Percentiles rank a stretch among this genome's conserved stretches.
These are phyloP conservation scores for Cromileptes altivelis DNA, from an alignment of 2,113 vertebrate genomes.

Conservation along the genomic window DNA sequence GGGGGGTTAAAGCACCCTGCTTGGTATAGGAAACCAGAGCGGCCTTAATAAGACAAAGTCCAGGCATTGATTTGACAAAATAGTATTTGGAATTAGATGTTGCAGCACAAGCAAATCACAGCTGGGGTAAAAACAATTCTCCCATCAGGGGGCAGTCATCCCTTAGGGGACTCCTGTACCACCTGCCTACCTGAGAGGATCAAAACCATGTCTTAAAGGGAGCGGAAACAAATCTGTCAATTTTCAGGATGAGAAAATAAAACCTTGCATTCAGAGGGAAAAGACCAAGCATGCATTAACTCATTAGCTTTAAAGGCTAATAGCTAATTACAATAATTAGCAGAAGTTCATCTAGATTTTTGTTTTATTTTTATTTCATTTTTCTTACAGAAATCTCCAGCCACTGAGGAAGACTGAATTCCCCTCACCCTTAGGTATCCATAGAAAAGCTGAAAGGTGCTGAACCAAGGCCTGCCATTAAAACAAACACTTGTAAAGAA, in stretches of 20 bases:
- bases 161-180: constrained; percentile 36
- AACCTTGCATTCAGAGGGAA: constrained; percentile 40
- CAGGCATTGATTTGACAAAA: constrained; percentile 67
- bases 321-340: constrained; percentile 37
- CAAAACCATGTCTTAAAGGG: constrained; percentile 53
- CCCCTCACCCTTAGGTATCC: background rate
- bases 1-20: constrained; percentile 62
- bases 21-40: constrained; percentile 66
- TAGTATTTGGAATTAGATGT: constrained; percentile 69
- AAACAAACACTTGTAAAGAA: constrained; percentile 52
- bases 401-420: background rate
- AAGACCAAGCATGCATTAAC: constrained; percentile 49
- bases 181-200: constrained; percentile 61
- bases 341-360: background rate
- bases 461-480: constrained; percentile 23
- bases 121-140: constrained; percentile 77
- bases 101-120: constrained; percentile 64
- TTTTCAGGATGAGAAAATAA: constrained; percentile 54
- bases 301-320: constrained; percentile 56
- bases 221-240: constrained; percentile 47
- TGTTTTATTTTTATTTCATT: background rate
- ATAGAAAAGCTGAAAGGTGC: constrained; percentile 5
- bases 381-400: background rate
- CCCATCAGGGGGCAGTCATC: constrained; percentile 41
- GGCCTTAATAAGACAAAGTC: constrained; percentile 69